Conservation (phyloP, 2,113 vertebrate species). For the Cichladusa arquata region DNA sequence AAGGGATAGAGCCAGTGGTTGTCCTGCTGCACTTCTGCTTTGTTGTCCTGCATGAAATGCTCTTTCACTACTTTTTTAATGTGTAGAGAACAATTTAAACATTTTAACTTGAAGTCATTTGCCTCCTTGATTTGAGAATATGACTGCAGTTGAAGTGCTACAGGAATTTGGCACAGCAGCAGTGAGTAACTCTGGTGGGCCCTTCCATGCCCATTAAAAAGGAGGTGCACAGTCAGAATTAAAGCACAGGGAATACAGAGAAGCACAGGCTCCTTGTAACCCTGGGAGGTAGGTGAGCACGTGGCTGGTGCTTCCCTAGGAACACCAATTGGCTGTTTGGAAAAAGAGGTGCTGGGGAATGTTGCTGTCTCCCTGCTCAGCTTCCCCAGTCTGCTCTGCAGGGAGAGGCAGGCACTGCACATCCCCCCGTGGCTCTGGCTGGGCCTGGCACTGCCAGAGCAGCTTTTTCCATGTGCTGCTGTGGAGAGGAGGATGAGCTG, state of each 20-base stretch:
- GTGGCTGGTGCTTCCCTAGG: not conserved
- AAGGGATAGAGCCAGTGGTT: rapidly evolving
- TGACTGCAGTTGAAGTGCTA: not conserved
- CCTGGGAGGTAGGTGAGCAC: not conserved
- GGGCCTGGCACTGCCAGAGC: not conserved
- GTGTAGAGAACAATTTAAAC: not conserved
- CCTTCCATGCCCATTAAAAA: not conserved
- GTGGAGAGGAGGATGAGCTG: slow-evolving; percentile 47
- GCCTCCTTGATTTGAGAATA: not conserved
- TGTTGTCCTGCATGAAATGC: not conserved
- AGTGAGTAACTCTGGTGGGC: not conserved
- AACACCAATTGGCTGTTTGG: not conserved
- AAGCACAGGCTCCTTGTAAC: not conserved
- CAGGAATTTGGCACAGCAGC: not conserved
- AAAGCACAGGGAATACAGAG: not conserved
- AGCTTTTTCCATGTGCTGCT: slow-evolving; percentile 31
- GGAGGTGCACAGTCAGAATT: not conserved
- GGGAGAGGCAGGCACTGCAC: not conserved
- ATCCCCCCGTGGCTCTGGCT: not conserved
- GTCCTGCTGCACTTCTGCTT: not conserved
- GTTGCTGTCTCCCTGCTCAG: not conserved
- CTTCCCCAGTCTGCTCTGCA: not conserved
- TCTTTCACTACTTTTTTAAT: not conserved
- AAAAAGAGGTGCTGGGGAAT: not conserved
- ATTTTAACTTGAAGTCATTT: not conserved